These are phyloP conservation scores for Stenichneumon culpator DNA, from an alignment of 2,888 invertebrate species.

Conservation along the genomic window DNA sequence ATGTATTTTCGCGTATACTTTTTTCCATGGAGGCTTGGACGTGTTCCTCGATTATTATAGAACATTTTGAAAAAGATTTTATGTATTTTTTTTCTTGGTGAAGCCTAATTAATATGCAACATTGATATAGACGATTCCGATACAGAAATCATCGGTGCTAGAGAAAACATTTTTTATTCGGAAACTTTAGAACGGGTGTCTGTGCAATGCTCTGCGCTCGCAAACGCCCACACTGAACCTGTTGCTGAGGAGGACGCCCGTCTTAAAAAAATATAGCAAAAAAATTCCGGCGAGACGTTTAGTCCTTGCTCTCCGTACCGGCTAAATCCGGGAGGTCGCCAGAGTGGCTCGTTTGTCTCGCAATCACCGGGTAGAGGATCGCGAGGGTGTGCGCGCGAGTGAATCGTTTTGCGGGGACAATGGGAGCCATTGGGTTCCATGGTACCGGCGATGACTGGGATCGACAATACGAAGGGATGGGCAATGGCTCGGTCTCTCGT, in stretches of 20 bases:
- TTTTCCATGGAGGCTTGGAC: no score
- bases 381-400: conserved; percentile 25
- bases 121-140: no score
- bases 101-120: no score
- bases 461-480: conserved; percentile 74
- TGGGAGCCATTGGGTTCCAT: conserved; percentile 40
- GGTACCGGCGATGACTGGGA: conserved; percentile 57
- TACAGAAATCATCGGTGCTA: no score
- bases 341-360: conserved; percentile 28
- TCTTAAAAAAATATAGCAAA: no score
- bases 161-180: neutral
- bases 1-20: no score
- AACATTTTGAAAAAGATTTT: no score
- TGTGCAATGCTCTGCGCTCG: neutral
- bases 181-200: neutral
- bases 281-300: neutral
- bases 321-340: neutral
- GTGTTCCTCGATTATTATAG: no score
- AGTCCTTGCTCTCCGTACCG: conserved; percentile 3
- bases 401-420: conserved; percentile 48
- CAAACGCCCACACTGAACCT: neutral
- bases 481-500: conserved; percentile 72
- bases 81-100: no score
- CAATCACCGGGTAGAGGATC: conserved; percentile 9
- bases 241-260: neutral